Conservation (phyloP, 2,888 invertebrate genomes). For the Thalpophila matura region DNA sequence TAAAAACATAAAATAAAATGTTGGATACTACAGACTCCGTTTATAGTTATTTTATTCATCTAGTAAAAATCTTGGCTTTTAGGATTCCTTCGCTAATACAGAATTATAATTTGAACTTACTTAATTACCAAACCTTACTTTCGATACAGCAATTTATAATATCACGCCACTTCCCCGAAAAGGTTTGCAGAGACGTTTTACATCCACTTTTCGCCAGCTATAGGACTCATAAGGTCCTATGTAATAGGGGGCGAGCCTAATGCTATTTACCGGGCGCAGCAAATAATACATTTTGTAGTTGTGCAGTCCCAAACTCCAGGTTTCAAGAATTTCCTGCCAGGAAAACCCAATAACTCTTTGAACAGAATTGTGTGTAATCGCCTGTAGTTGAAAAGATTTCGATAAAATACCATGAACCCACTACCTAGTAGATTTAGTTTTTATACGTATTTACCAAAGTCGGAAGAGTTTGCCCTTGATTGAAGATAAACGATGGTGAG, state of each 20-base stretch:
- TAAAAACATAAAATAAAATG: not conserved
- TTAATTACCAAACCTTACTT: too few species aligned
- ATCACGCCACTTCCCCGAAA: too few species aligned
- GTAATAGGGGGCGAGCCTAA: too few species aligned
- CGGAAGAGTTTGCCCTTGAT: slow-evolving; percentile 11
- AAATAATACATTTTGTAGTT: too few species aligned
- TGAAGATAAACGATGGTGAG: slow-evolving; percentile 2
- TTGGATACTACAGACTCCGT: not conserved
- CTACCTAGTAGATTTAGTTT: not conserved
- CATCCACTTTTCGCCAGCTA: too few species aligned
- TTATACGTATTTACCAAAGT: slow-evolving; percentile 7
- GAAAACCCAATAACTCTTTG: too few species aligned
- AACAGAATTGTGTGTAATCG: slow-evolving; percentile 56
- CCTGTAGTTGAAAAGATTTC: slow-evolving; percentile 25
- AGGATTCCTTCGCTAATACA: not conserved
- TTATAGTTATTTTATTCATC: slow-evolving; percentile 30
- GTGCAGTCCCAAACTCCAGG: too few species aligned
- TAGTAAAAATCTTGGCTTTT: slow-evolving; percentile 9
- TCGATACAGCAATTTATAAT: too few species aligned
- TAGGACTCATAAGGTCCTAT: too few species aligned
- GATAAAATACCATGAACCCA: slow-evolving; percentile 37
- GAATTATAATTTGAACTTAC: not conserved
- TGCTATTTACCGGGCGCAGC: too few species aligned
- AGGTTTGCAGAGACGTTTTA: too few species aligned
- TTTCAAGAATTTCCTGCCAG: too few species aligned